Evolutionary conservation across 2,797 vertebrate species (phyloP).

Genomic region (Propithecus deckenii): DNA sequence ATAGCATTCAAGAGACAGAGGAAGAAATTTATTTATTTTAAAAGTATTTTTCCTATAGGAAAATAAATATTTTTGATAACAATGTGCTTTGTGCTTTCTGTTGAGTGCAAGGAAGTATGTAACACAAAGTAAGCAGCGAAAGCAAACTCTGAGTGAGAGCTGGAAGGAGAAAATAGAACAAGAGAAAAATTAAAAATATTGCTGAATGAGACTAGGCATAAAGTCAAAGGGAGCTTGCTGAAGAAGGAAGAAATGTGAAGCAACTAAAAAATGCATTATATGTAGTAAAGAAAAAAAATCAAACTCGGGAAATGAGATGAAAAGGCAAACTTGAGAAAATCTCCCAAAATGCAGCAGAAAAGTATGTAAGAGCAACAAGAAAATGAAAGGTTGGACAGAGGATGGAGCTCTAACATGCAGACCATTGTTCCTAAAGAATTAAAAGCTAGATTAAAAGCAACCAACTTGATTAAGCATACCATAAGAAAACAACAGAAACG

Average conservation of each 20-base stretch:
- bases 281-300: background rate
- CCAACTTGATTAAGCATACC: background rate
- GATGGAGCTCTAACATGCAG: background rate
- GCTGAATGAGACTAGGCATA: conserved; percentile 11
- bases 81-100: conserved; percentile 37
- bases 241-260: conserved; percentile 17
- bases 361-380: background rate
- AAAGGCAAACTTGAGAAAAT: conserved; percentile 40
- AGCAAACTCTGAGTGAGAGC: conserved; percentile 31
- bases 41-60: conserved; percentile 49
- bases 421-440: background rate
- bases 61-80: conserved; percentile 28
- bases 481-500: conserved; percentile 20
- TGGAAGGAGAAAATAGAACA: conserved; percentile 31
- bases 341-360: conserved; percentile 9
- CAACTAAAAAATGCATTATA: background rate
- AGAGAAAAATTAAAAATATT: conserved; percentile 39
- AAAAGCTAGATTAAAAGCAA: conserved; percentile 10
- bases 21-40: conserved; percentile 38
- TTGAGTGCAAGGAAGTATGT: conserved; percentile 26
- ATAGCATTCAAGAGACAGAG: conserved; percentile 40
- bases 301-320: background rate
- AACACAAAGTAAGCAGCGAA: conserved; percentile 33
- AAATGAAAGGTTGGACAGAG: background rate
- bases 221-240: background rate